Evolutionary conservation across 37 sponge, comb jelly and placozoan species (phyloP), one percentile per base, ranked within the genome.

Genomic region (Chondrosia reniformis): DNA sequence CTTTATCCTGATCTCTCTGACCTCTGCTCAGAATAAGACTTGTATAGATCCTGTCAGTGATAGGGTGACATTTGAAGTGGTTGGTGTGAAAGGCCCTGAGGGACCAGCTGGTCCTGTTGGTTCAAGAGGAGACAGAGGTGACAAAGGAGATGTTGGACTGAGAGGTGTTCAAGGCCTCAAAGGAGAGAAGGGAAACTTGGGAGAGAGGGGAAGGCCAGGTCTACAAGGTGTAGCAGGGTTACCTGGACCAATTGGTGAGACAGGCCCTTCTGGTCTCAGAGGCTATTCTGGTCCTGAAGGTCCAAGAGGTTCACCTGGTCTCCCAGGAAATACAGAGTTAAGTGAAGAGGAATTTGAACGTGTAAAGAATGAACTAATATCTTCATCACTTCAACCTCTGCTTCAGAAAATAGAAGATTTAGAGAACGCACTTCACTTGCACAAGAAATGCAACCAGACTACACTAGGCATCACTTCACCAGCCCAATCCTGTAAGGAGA

Each of bases 401-500:
- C n/a, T n/a, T n/a, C n/a, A n/a, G n/a, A n/a, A n/a, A n/a, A n/a
- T n/a, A n/a, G n/a, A n/a, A n/a, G n/a, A n/a, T n/a, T n/a, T n/a
- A n/a, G n/a, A n/a, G n/a, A n/a, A n/a, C n/a, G n/a, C n/a, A n/a
- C n/a, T n/a, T n/a, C n/a, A n/a, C n/a, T n/a, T n/a, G n/a, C n/a
- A 39, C 42, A 39, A 3, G 5, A 69, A 69, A 25, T 69, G 72
- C 42, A 24, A 36, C 9, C 72, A 12, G 22, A 39, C 72, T 17
- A 38, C 41, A 39, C 72, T 69, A 21, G 43, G 72, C 24, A 40
- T 8, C 24, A 1, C 22, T 7, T 24, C 32, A 34, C 41, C 72
- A 2, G 72, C 72, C 4, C n/a, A 40, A n/a, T 69, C 72, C 2
- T 69, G 72, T 69, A 24, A 69, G 25, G 72, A 36, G 22, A 39